Conservation (phyloP, 2,888 invertebrate species). For the Callyntrura sp. region DNA sequence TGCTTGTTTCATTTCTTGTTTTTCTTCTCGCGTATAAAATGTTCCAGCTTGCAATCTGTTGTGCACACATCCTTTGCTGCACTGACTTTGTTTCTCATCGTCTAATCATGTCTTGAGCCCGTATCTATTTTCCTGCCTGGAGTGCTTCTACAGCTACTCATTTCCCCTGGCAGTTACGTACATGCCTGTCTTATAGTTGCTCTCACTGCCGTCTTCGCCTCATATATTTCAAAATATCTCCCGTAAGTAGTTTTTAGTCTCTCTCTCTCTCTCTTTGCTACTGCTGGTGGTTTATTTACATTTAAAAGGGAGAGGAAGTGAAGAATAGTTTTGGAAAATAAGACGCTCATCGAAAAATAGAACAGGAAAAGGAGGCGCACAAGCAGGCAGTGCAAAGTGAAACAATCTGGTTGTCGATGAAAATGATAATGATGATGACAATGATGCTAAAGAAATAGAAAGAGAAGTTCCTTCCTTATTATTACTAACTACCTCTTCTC, state of each 20-base stretch:
- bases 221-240: slow-evolving; percentile 64
- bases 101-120: not conserved
- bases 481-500: slow-evolving; percentile 48
- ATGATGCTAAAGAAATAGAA: slow-evolving; percentile 70
- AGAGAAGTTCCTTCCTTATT: slow-evolving; percentile 68
- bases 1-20: slow-evolving; percentile 6
- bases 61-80: not conserved
- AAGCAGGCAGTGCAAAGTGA: slow-evolving; percentile 53
- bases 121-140: not conserved
- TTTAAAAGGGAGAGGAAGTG: not conserved
- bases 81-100: not conserved
- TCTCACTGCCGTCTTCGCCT: slow-evolving; percentile 41
- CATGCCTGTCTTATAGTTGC: not conserved
- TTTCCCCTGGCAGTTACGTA: not conserved
- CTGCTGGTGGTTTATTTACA: not conserved
- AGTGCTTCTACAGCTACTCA: not conserved
- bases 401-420: slow-evolving; percentile 74
- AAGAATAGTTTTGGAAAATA: not conserved
- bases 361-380: slow-evolving; percentile 47
- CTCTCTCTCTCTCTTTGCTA: too few relatives aligned
- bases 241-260: not conserved
- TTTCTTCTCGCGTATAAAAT: not conserved
- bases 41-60: not conserved
- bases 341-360: slow-evolving; percentile 41
- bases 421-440: slow-evolving; percentile 73